A percentile compares a stretch with the other conserved stretches of the same genome.
These are phyloP conservation scores for Corythaixoides concolor DNA, from an alignment of 2,113 vertebrate genomes.

Conservation along the genomic window DNA sequence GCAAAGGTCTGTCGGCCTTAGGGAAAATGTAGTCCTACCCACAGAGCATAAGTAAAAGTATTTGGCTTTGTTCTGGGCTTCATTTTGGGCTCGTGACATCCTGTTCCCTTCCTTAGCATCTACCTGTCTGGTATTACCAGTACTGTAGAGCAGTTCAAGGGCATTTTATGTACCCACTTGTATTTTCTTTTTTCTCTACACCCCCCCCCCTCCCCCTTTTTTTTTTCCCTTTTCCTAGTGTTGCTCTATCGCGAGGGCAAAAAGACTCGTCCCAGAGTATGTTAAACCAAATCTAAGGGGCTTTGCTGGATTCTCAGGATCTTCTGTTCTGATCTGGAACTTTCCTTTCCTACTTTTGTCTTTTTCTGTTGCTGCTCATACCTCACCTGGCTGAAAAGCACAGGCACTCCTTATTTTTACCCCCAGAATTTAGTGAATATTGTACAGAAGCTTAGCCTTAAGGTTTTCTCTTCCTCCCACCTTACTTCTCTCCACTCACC, in stretches of 20 bases:
- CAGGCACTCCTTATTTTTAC: not conserved
- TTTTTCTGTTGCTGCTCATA: not conserved
- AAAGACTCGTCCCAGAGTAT: not conserved
- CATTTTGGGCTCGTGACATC: not conserved
- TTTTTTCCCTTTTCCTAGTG: not conserved
- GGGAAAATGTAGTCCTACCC: not conserved
- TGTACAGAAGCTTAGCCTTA: not conserved
- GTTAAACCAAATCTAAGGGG: not conserved
- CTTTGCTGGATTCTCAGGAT: not conserved
- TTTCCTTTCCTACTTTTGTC: not conserved
- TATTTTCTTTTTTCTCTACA: not conserved
- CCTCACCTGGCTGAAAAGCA: not conserved
- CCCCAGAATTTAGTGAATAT: not conserved
- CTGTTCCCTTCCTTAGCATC: not conserved
- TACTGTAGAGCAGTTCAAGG: not conserved
- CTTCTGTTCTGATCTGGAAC: not conserved
- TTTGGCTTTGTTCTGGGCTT: not conserved
- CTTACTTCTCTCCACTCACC: not conserved
- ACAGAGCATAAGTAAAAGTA: not conserved
- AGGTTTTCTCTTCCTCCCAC: not conserved
- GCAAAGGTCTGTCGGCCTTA: not conserved
- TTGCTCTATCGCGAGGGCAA: not conserved
- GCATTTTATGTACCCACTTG: not conserved
- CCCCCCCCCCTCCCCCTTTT: fast-evolving
- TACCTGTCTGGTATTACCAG: not conserved